A percentile compares a stretch with the other conserved stretches of the same genome.
These are phyloP conservation scores for Spisula solida DNA, from an alignment of 2,888 invertebrate species.

Conservation along the genomic window DNA sequence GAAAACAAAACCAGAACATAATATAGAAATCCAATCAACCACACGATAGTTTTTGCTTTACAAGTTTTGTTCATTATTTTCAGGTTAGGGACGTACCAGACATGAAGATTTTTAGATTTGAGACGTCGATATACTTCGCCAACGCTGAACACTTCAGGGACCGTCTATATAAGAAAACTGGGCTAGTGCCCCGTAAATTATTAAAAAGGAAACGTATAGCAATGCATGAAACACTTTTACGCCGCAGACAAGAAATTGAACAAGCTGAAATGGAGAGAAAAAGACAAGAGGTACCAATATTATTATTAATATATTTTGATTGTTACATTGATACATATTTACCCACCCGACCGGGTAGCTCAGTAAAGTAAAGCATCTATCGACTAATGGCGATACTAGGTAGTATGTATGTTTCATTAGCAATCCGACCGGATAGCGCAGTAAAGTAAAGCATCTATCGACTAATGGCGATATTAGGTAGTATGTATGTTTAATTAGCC, in stretches of 20 bases:
- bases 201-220: constrained; percentile 75
- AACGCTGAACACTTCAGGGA: constrained; percentile 88
- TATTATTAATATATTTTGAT: neutral
- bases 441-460: too few relatives aligned
- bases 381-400: too few relatives aligned
- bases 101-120: constrained; percentile 88
- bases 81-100: constrained; percentile 86
- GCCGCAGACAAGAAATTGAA: constrained; percentile 71
- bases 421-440: too few relatives aligned
- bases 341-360: too few relatives aligned
- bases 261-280: constrained; percentile 68
- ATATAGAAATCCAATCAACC: too few relatives aligned
- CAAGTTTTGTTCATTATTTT: too few relatives aligned
- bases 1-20: too few relatives aligned
- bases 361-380: too few relatives aligned
- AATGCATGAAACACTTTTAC: constrained; percentile 70
- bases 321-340: neutral
- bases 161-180: constrained; percentile 83
- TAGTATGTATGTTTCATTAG: too few relatives aligned
- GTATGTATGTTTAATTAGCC: too few relatives aligned
- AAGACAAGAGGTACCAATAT: constrained; percentile 50
- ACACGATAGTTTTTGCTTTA: too few relatives aligned
- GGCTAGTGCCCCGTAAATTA: constrained; percentile 81
- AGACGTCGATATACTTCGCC: constrained; percentile 88
- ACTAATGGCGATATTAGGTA: too few relatives aligned